Percentiles rank a stretch among this genome's conserved stretches.
Evolutionary conservation across 2,888 invertebrate genomes (phyloP).

Genomic region (Ornithoptera priamus): DNA sequence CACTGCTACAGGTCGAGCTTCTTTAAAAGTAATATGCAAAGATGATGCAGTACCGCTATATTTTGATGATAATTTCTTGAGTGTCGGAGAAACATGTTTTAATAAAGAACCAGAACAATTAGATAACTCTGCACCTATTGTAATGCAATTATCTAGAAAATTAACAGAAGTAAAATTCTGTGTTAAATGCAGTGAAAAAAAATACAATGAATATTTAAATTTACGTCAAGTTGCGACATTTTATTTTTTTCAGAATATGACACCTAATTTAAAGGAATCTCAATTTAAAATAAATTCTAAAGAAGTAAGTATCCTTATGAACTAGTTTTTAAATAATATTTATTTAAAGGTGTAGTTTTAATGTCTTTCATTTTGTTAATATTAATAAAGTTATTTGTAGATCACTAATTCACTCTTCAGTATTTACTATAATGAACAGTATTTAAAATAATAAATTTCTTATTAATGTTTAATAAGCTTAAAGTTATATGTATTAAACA

Average conservation of each 20-base stretch:
- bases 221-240: slow-evolving; percentile 54
- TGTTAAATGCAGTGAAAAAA: slow-evolving; percentile 52
- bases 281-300: slow-evolving; percentile 41
- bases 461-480: too few species aligned
- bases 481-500: background rate
- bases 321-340: too few species aligned
- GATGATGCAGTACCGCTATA: slow-evolving; percentile 60
- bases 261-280: slow-evolving; percentile 46
- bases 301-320: slow-evolving; percentile 39
- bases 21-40: slow-evolving; percentile 49
- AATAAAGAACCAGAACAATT: slow-evolving; percentile 28
- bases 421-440: too few species aligned
- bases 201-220: slow-evolving; percentile 46
- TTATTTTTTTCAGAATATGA: slow-evolving; percentile 46
- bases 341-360: too few species aligned
- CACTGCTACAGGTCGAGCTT: slow-evolving; percentile 48
- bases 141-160: slow-evolving; percentile 54
- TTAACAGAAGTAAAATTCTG: slow-evolving; percentile 57
- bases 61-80: slow-evolving; percentile 62
- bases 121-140: slow-evolving; percentile 45
- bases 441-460: too few species aligned
- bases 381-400: too few species aligned
- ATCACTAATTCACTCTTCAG: too few species aligned
- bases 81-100: slow-evolving; percentile 36
- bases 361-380: too few species aligned